Base-by-base conservation (phyloP, 2,888 invertebrate species). In the Agrotis exclamationis region DNA sequence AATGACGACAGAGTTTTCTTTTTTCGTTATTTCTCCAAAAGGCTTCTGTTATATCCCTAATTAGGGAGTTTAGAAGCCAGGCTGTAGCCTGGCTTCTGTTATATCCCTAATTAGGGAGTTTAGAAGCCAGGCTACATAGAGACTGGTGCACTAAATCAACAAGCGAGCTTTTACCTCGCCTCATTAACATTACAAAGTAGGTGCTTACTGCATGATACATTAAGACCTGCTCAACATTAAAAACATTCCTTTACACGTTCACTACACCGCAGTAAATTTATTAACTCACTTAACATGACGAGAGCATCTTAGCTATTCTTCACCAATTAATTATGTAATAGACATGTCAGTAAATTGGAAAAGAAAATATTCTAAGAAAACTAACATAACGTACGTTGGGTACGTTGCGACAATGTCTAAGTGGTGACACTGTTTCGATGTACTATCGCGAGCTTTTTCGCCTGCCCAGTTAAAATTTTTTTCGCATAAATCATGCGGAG, bases 181-280 rank as follows among this genome's bases (percentile, higher is more conserved):
- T 74, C 20, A 60, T 66, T 74, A 66, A 45, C 74, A 74, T 62
- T 11, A 39, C 66, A 66, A 50, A 73, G 39, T 47, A 47, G 48
- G 18, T 39, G 1, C 24, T 20, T 47, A 56, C 47, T 66, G 50
- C 33, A 66, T 74, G 56, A 74, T 74, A 24, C 51, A 59, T 64
- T 24, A 20, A 54, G 28, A 56, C n/a, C 44, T 14, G 47, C 45
- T 33, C 16, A 58, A 39, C 47, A 45, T 48, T 67, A n/a, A 39
- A 18, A 65, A 56, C 22, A 33, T 54, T 14, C 33, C 22, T 33
- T 14, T 59, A 11, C 11, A 33, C 20, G 48, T 45, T 28, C 4
- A 45, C 18, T 54, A 48, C 11, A 39, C 11, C 58, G 14, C 44
- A 64, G 22, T 16, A 13, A n/a, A 54, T 59, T 73, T 54, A 73